phyloP scores from a whole-genome alignment of 2,888 invertebrate species.

The Cyrtodaria siliqua region DNA sequence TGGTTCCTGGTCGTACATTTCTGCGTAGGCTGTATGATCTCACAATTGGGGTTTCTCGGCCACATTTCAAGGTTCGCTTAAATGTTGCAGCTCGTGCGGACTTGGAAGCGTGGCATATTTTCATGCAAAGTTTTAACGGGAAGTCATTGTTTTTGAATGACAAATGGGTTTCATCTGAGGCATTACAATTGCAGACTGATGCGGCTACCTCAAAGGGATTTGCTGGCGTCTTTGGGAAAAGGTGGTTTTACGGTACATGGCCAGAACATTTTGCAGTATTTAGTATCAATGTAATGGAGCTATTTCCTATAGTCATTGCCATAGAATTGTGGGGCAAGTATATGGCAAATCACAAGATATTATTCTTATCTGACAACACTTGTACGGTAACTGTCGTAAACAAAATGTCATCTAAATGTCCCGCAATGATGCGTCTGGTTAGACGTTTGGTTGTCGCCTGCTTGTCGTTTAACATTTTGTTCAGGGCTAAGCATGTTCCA shows the following conservation, averaged over 20 bases:
- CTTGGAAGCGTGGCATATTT: constrained; percentile 27
- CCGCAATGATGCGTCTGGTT: no score
- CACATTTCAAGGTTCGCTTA: constrained; percentile 10
- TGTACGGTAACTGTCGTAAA: constrained; percentile 33
- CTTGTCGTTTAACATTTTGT: no score
- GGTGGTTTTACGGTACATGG: constrained; percentile 29
- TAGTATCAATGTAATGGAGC: constrained; percentile 21
- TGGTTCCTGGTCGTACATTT: constrained; percentile 35
- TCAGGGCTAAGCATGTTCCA: no score
- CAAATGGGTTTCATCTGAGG: constrained; percentile 19
- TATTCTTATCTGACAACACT: constrained; percentile 44
- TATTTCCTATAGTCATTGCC: constrained; percentile 18
- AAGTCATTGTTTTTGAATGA: constrained; percentile 46
- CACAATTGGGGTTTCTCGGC: constrained; percentile 18
- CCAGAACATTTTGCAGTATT: background rate
- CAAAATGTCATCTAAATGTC: constrained; percentile 27
- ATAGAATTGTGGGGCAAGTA: background rate
- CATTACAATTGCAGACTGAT: constrained; percentile 31
- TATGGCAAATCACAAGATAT: constrained; percentile 22
- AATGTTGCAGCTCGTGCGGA: constrained; percentile 34
- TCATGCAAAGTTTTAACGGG: constrained; percentile 47
- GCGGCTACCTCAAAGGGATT: constrained; percentile 34
- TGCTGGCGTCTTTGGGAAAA: constrained; percentile 35
- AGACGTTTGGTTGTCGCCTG: no score
- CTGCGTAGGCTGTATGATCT: constrained; percentile 37